A percentile compares a stretch with the other conserved stretches of the same genome.
These are phyloP conservation scores for Anas acuta DNA, from an alignment of 2,797 vertebrate genomes.

Conservation along the genomic window DNA sequence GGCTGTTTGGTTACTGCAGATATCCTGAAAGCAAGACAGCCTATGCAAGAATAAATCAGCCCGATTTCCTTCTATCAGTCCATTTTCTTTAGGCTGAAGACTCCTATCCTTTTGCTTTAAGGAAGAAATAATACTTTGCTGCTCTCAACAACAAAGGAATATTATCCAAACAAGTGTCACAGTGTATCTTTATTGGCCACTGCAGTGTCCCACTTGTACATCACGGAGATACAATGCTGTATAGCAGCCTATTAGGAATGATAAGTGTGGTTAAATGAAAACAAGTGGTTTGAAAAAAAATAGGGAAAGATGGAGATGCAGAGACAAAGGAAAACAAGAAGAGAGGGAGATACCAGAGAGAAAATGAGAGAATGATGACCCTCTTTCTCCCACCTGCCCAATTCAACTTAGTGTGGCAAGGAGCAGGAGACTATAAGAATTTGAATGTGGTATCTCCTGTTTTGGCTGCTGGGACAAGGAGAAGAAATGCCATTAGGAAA, in stretches of 20 bases:
- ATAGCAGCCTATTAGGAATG: background rate
- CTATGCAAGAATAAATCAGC: constrained; percentile 32
- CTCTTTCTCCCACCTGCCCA: background rate
- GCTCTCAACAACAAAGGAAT: background rate
- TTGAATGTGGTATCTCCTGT: background rate
- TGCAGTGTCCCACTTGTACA: background rate
- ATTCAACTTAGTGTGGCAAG: background rate
- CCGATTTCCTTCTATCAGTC: background rate
- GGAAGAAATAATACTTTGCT: background rate
- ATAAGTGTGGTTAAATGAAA: background rate
- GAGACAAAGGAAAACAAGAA: background rate
- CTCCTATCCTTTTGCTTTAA: background rate
- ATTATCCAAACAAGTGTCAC: background rate
- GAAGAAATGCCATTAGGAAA: background rate
- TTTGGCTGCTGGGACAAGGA: background rate
- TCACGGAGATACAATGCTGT: background rate
- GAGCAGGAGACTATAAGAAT: background rate
- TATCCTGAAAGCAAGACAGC: background rate
- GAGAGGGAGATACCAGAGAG: background rate
- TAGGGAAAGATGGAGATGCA: background rate
- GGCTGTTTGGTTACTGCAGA: background rate
- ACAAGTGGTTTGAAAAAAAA: constrained; percentile 20
- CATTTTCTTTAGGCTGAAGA: constrained; percentile 1
- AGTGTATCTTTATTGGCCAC: background rate
- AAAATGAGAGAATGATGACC: background rate